Percentiles rank a stretch among this genome's conserved stretches.
phyloP scores from a whole-genome alignment of 2,113 vertebrate genomes.

The Podarcis muralis region DNA sequence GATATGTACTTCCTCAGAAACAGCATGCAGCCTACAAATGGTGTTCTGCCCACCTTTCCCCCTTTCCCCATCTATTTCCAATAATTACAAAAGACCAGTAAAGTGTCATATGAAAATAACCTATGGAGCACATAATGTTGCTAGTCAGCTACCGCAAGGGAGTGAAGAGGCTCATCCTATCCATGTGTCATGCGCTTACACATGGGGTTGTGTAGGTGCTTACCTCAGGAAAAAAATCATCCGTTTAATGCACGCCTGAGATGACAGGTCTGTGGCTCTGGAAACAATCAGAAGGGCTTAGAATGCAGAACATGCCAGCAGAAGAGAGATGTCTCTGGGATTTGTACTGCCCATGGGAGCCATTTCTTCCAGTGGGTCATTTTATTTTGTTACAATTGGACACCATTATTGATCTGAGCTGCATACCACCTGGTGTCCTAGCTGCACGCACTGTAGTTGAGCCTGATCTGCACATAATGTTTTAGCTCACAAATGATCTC shows the following conservation, averaged over 20 bases:
- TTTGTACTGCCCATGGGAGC: constrained; percentile 75
- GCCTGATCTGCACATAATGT: constrained; percentile 16
- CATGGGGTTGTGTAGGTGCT: rapidly evolving
- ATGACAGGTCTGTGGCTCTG: constrained; percentile 51
- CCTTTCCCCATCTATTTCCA: neutral
- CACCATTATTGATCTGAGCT: constrained; percentile 77
- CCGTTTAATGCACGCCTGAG: constrained; percentile 40
- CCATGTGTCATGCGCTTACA: neutral
- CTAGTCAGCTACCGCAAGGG: constrained; percentile 12
- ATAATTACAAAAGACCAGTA: neutral
- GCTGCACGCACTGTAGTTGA: constrained; percentile 53
- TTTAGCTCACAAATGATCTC: constrained; percentile 1
- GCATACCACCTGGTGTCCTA: constrained; percentile 79
- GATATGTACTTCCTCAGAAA: neutral
- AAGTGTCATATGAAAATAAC: neutral
- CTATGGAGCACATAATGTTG: constrained; percentile 3
- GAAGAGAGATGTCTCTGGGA: constrained; percentile 66
- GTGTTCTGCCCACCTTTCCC: neutral
- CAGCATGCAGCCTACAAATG: neutral
- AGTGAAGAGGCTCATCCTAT: rapidly evolving
- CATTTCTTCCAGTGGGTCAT: constrained; percentile 77
- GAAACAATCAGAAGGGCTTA: constrained; percentile 56
- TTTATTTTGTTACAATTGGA: constrained; percentile 83
- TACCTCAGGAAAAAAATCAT: constrained; percentile 52
- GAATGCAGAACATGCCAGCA: constrained; percentile 71